Evolutionary conservation across 2,888 invertebrate genomes (phyloP).

Genomic region (Zaprionus lineosus): DNA sequence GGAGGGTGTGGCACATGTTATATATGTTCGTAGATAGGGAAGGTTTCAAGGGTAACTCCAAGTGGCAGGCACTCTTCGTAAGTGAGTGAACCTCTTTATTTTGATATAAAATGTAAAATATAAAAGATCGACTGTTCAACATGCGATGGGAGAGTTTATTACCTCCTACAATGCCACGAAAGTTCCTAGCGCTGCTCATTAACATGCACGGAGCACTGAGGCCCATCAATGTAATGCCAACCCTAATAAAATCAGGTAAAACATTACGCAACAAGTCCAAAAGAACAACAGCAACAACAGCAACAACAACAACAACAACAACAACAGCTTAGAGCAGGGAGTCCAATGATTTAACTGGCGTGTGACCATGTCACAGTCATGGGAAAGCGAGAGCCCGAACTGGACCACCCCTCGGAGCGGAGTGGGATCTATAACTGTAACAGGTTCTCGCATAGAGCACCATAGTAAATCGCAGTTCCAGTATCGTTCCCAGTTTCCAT

Average conservation of each 20-base stretch:
- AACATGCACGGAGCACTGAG: constrained; percentile 36
- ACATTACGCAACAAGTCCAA: constrained; percentile 61
- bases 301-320: no score
- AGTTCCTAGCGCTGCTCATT: constrained; percentile 38
- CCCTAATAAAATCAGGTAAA: constrained; percentile 65
- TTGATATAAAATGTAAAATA: no score
- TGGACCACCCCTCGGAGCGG: constrained; percentile 9
- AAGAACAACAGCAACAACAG: constrained; percentile 16
- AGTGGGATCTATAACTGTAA: constrained; percentile 25
- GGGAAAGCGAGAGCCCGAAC: constrained; percentile 49
- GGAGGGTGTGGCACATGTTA: no score
- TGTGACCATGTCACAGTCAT: constrained; percentile 56
- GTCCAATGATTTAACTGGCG: constrained; percentile 25
- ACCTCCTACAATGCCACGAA: background rate
- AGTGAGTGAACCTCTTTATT: no score
- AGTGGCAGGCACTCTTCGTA: no score
- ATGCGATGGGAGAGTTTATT: constrained; percentile 14
- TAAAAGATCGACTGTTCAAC: background rate
- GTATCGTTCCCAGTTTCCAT: no score
- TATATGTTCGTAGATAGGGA: no score
- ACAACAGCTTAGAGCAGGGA: no score
- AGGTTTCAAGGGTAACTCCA: no score
- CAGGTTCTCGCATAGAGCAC: constrained; percentile 64
- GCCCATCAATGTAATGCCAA: constrained; percentile 44
- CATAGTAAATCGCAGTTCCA: constrained; percentile 27